These are phyloP conservation scores for Torymus tubicola DNA, from an alignment of 2,888 invertebrate genomes.

Conservation along the genomic window DNA sequence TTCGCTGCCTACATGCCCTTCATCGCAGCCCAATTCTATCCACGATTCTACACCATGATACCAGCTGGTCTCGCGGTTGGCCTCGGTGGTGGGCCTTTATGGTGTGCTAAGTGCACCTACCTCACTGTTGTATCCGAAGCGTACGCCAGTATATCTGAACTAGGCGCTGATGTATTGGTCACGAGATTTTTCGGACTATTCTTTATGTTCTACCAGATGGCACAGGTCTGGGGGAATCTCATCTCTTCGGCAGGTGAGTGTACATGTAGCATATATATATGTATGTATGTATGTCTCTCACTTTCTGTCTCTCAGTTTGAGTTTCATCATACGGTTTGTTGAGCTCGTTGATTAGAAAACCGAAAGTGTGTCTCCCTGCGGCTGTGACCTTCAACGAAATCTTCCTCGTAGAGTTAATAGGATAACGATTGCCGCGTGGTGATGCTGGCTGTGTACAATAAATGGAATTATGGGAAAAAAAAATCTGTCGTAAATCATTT, in stretches of 20 bases:
- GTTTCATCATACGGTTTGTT: constrained; percentile 8
- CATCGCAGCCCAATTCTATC: constrained; percentile 93
- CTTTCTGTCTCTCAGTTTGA: neutral
- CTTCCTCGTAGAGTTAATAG: no score
- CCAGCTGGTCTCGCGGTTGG: constrained; percentile 91
- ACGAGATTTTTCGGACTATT: constrained; percentile 96
- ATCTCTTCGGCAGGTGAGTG: constrained; percentile 88
- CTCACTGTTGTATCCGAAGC: constrained; percentile 90
- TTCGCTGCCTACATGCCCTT: constrained; percentile 94
- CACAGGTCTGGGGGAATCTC: constrained; percentile 96
- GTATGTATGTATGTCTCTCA: no score
- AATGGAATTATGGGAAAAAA: no score
- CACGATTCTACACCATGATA: constrained; percentile 88
- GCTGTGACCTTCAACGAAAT: no score
- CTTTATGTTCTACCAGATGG: constrained; percentile 97
- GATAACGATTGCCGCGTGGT: no score
- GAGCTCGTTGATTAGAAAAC: constrained; percentile 3
- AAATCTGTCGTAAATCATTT: no score
- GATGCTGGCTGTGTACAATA: no score
- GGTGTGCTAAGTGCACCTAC: constrained; percentile 97
- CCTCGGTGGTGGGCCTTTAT: constrained; percentile 93
- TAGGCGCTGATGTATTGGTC: constrained; percentile 86
- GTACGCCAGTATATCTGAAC: constrained; percentile 85
- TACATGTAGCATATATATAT: no score
- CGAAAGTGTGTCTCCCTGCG: neutral